Percentiles rank a stretch among this genome's conserved stretches.
These are phyloP conservation scores for Xiphophorus birchmanni DNA, from an alignment of 2,797 vertebrate genomes.

Conservation along the genomic window DNA sequence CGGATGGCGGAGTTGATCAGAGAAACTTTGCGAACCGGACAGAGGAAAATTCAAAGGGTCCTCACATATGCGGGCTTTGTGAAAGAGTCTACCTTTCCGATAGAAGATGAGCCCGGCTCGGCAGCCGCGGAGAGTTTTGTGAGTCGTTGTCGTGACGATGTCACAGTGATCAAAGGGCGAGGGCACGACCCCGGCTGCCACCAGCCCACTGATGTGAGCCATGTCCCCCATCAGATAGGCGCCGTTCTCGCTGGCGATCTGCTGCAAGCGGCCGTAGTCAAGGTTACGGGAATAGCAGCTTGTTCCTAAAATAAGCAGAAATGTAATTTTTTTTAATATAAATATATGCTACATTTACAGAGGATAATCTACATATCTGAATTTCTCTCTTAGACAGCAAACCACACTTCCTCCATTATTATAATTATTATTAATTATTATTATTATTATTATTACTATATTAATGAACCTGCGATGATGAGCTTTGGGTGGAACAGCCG, in stretches of 20 bases:
- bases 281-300: constrained; percentile 97
- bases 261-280: constrained; percentile 89
- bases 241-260: constrained; percentile 86
- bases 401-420: too few relatives aligned
- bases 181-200: constrained; percentile 90
- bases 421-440: too few relatives aligned
- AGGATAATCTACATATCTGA: background rate
- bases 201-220: constrained; percentile 96
- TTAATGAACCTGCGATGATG: constrained; percentile 89
- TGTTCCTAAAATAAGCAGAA: constrained; percentile 77
- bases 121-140: constrained; percentile 97
- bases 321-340: too few relatives aligned
- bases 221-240: constrained; percentile 95
- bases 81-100: constrained; percentile 85
- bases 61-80: background rate
- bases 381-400: too few relatives aligned
- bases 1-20: background rate
- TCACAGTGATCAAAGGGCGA: constrained; percentile 93
- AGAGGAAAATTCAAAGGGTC: background rate
- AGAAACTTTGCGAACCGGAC: background rate
- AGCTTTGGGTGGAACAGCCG: constrained; percentile 92
- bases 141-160: constrained; percentile 93
- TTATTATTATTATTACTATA: too few relatives aligned
- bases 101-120: constrained; percentile 94
- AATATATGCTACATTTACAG: background rate